A percentile compares a stretch with the other conserved stretches of the same genome.
phyloP scores from a whole-genome alignment of 1,140 invertebrate genomes.

The Lerema accius region DNA sequence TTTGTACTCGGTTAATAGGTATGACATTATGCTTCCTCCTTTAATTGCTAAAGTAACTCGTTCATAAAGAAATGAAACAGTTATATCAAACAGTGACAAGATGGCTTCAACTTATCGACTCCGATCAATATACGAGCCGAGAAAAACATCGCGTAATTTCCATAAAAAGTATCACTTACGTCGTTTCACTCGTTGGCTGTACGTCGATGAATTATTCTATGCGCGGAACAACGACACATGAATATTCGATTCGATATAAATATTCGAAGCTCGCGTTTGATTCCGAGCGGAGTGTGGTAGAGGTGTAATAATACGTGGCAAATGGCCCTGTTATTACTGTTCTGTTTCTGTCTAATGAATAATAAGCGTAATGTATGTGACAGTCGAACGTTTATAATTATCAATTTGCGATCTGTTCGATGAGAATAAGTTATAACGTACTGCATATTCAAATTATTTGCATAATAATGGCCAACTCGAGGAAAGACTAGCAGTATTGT shows the following conservation, averaged over 20 bases:
- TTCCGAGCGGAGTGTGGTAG: slow-evolving; percentile 21
- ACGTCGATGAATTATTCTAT: slow-evolving; percentile 40
- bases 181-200: slow-evolving; percentile 5
- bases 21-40: too few species aligned
- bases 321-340: slow-evolving; percentile 30
- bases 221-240: slow-evolving; percentile 33
- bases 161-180: slow-evolving; percentile 21
- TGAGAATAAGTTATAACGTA: too few species aligned
- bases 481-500: too few species aligned
- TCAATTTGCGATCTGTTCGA: not conserved
- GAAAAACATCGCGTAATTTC: slow-evolving; percentile 4
- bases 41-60: too few species aligned
- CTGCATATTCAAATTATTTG: too few species aligned
- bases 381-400: slow-evolving; percentile 17
- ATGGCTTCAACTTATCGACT: too few species aligned
- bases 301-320: slow-evolving; percentile 9
- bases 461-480: too few species aligned
- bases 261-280: slow-evolving; percentile 23
- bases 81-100: too few species aligned
- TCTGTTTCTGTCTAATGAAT: slow-evolving; percentile 12
- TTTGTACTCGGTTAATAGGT: too few species aligned
- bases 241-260: slow-evolving; percentile 39
- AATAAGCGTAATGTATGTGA: not conserved
- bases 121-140: not conserved
- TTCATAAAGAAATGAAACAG: too few species aligned